These are phyloP conservation scores for Melospiza melodia DNA, from an alignment of 2,113 vertebrate species.

Conservation along the genomic window DNA sequence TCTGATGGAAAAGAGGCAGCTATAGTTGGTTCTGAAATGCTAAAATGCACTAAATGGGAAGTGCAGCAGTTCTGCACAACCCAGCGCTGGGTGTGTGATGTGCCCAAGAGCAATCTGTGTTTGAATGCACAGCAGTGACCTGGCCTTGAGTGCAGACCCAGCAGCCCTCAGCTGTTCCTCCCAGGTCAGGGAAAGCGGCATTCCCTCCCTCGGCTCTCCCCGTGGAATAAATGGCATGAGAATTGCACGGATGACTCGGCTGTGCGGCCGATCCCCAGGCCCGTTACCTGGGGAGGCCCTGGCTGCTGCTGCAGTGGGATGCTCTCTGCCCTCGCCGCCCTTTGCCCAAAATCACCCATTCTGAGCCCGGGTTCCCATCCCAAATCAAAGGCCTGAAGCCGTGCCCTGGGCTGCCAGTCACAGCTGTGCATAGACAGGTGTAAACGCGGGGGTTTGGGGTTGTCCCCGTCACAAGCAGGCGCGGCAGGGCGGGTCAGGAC, in stretches of 20 bases:
- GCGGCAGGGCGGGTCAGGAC: accelerated
- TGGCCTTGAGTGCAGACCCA: accelerated
- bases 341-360: accelerated
- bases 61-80: accelerated
- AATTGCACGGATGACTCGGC: accelerated
- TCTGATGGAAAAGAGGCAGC: neutral
- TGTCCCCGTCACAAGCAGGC: too few relatives aligned
- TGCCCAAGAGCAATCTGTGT: accelerated
- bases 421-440: accelerated
- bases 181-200: neutral
- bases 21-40: accelerated
- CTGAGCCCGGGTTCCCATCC: neutral
- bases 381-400: too few relatives aligned
- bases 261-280: accelerated
- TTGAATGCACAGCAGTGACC: accelerated
- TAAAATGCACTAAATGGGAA: accelerated
- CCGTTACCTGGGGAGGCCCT: accelerated
- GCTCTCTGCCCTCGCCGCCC: too few relatives aligned
- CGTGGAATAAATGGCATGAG: accelerated
- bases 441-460: accelerated
- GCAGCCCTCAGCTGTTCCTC: neutral
- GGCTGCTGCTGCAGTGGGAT: accelerated
- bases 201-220: neutral
- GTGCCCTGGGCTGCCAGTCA: neutral
- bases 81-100: accelerated